phyloP scores from a whole-genome alignment of 1,140 invertebrate species.

The Homalodisca vitripennis region DNA sequence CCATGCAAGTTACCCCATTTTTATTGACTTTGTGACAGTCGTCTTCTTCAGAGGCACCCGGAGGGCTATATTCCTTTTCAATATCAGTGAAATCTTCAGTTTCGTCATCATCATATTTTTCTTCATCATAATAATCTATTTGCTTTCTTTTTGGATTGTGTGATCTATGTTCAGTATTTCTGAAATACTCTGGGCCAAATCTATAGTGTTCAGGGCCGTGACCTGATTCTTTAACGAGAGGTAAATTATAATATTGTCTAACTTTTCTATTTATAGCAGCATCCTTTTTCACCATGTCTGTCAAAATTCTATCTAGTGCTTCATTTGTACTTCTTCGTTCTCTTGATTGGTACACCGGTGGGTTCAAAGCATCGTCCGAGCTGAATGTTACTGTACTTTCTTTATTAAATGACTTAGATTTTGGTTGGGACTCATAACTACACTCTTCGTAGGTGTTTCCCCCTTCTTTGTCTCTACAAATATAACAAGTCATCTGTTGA shows the following conservation, averaged over 20 bases:
- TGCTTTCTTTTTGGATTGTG: background rate
- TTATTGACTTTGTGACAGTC: conserved; percentile 61
- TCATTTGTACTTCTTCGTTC: conserved; percentile 13
- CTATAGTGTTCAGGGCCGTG: conserved; percentile 32
- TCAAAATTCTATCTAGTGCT: background rate
- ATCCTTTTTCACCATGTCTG: background rate
- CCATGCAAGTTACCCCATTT: conserved; percentile 62
- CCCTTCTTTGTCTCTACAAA: conserved; percentile 52
- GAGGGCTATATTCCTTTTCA: conserved; percentile 20
- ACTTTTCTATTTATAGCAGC: conserved; percentile 26
- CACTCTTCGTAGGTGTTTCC: conserved; percentile 53
- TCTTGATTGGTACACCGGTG: background rate
- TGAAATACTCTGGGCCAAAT: conserved; percentile 36
- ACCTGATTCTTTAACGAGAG: conserved; percentile 32
- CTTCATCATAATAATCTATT: conserved; percentile 36
- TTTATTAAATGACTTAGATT: conserved; percentile 39
- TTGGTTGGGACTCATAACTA: conserved; percentile 47
- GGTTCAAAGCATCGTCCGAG: background rate
- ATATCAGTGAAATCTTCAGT: conserved; percentile 41
- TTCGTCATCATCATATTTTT: conserved; percentile 41
- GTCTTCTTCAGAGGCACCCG: conserved; percentile 43
- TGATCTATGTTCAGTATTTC: conserved; percentile 24
- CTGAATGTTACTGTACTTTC: conserved; percentile 19
- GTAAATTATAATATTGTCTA: conserved; percentile 35
- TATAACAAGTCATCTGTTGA: conserved; percentile 52